phyloP scores from a whole-genome alignment of 1,140 invertebrate genomes.

The Drosophila paulistorum region DNA sequence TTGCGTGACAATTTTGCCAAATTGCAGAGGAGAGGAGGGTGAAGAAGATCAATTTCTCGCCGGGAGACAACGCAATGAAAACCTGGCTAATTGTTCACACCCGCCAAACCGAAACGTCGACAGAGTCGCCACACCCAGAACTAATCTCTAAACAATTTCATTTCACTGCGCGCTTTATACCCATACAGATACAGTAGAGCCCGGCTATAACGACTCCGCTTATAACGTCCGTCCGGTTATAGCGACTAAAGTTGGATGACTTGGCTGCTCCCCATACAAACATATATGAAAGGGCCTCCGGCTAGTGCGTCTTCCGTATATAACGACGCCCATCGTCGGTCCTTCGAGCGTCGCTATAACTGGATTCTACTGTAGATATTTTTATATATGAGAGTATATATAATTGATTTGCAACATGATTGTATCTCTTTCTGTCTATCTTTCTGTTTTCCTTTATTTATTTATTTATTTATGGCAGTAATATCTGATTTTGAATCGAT shows the following conservation, averaged over 20 bases:
- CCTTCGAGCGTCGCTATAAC: too few species aligned
- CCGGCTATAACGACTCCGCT: too few species aligned
- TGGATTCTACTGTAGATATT: too few species aligned
- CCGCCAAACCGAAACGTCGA: conserved; percentile 27
- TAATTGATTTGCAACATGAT: conserved; percentile 75
- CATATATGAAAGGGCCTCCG: too few species aligned
- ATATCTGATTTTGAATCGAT: background rate
- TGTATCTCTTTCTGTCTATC: background rate
- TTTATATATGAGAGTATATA: conserved; percentile 33
- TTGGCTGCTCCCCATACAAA: too few species aligned
- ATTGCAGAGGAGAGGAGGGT: background rate
- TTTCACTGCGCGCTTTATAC: conserved; percentile 23
- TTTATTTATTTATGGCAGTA: too few species aligned
- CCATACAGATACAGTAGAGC: too few species aligned
- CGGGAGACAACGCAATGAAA: conserved; percentile 37
- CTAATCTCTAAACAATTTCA: conserved; percentile 77
- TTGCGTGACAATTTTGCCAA: conserved; percentile 72
- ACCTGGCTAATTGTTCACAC: conserved; percentile 73
- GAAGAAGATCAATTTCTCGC: conserved; percentile 4
- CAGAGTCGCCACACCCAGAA: conserved; percentile 58
- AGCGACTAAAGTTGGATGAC: too few species aligned
- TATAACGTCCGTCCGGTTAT: too few species aligned
- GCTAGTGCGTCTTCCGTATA: too few species aligned
- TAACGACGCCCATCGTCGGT: too few species aligned
- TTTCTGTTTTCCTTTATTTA: background rate